phyloP scores from a whole-genome alignment of 2,888 invertebrate species.

The Ectemnius lituratus region DNA sequence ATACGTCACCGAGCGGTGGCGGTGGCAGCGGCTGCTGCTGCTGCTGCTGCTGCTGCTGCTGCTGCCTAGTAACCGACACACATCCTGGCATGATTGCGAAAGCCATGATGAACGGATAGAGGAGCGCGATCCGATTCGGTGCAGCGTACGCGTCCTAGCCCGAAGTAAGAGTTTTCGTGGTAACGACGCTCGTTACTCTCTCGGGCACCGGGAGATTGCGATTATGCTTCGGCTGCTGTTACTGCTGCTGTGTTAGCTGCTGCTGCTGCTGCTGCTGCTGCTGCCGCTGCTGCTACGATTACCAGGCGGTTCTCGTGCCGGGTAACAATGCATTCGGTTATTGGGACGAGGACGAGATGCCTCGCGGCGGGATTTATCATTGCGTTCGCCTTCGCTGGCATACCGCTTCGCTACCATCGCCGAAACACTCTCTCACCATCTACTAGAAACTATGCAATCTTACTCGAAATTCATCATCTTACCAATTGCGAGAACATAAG shows the following conservation, averaged over 20 bases:
- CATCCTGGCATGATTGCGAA: constrained; percentile 55
- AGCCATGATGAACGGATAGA: constrained; percentile 53
- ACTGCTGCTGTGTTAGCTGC: too few species aligned
- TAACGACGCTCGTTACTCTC: constrained; percentile 40
- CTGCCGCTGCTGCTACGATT: constrained; percentile 27
- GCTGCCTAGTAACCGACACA: constrained; percentile 15
- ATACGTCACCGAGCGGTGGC: too few species aligned
- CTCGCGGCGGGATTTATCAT: too few species aligned
- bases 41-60: too few species aligned
- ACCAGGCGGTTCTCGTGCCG: constrained; percentile 20
- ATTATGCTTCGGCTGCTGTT: constrained; percentile 19
- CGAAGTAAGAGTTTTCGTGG: constrained; percentile 54
- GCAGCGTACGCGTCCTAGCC: constrained; percentile 41
- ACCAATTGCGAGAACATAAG: too few species aligned
- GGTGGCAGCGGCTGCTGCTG: too few species aligned
- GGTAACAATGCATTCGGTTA: constrained; percentile 31
- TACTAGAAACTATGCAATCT: too few species aligned
- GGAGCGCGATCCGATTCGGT: constrained; percentile 47
- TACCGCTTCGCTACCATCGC: too few species aligned
- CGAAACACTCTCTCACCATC: too few species aligned
- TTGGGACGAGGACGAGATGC: constrained; percentile 3
- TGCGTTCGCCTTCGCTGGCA: too few species aligned
- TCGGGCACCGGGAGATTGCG: constrained; percentile 12
- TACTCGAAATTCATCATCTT: too few species aligned
- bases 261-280: constrained; percentile 11